Evolutionary conservation across 1,140 invertebrate genomes (phyloP).

Genomic region (Lordiphosa mommai): DNA sequence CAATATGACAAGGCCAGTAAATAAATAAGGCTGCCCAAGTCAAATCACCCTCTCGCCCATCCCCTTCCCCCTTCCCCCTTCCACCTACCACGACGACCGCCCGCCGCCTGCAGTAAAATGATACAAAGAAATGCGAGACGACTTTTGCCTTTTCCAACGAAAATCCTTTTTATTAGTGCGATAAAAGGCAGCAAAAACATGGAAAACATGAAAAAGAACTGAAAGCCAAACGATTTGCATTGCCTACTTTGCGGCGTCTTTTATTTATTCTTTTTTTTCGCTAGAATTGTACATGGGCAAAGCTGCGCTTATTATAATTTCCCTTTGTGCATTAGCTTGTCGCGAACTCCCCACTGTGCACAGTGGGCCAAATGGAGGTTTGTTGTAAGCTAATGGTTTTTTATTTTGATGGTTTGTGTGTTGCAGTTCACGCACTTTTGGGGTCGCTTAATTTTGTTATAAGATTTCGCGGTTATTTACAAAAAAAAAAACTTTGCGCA

Average conservation of each 20-base stretch:
- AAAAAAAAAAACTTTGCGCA: constrained; percentile 35
- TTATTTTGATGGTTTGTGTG: constrained; percentile 17
- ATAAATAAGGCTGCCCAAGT: constrained; percentile 31
- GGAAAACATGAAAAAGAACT: constrained; percentile 30
- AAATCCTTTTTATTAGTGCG: constrained; percentile 77
- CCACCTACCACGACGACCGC: constrained; percentile 5
- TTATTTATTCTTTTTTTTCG: constrained; percentile 41
- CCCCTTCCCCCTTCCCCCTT: background rate
- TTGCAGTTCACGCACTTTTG: too few species aligned
- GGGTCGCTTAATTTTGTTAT: constrained; percentile 62
- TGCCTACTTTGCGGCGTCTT: constrained; percentile 70
- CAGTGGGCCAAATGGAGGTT: constrained; percentile 67
- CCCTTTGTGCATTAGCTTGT: constrained; percentile 52
- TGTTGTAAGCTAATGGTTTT: constrained; percentile 35
- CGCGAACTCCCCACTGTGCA: constrained; percentile 50
- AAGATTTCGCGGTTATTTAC: constrained; percentile 56
- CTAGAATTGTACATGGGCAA: constrained; percentile 40
- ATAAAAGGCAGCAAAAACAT: constrained; percentile 53
- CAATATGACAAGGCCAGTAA: constrained; percentile 70
- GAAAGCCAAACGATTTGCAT: constrained; percentile 51
- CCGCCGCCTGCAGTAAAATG: constrained; percentile 50
- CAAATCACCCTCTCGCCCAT: constrained; percentile 11
- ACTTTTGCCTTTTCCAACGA: constrained; percentile 44
- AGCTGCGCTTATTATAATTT: constrained; percentile 70
- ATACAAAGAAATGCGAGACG: constrained; percentile 70